Evolutionary conservation across 2,113 vertebrate genomes (phyloP).

Genomic region (rat (Rattus norvegicus)): DNA sequence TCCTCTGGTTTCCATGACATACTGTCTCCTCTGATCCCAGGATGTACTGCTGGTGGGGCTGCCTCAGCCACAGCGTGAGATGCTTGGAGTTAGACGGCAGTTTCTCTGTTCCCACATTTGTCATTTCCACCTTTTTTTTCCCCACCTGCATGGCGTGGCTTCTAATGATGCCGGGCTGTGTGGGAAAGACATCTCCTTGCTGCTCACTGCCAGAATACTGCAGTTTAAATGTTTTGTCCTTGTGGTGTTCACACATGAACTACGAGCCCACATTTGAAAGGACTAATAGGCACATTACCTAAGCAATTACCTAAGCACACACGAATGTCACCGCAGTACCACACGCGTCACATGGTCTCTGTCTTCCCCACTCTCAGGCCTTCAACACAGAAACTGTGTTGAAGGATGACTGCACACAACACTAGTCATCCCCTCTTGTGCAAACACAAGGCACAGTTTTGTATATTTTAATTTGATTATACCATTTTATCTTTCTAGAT

Average conservation of each 20-base stretch:
- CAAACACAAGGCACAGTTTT: not conserved
- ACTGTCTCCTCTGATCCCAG: not conserved
- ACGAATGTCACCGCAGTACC: not conserved
- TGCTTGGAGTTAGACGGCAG: not conserved
- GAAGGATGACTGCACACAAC: no score
- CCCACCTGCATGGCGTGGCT: not conserved
- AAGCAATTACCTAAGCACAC: not conserved
- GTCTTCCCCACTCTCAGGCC: not conserved
- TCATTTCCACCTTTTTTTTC: slow-evolving; percentile 55
- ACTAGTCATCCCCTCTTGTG: not conserved
- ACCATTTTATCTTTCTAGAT: not conserved
- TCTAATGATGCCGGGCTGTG: not conserved
- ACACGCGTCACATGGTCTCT: not conserved
- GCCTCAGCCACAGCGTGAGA: not conserved
- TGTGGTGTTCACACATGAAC: not conserved
- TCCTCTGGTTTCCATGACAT: slow-evolving; percentile 11
- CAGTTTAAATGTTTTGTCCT: not conserved
- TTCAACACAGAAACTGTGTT: not conserved
- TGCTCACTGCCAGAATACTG: not conserved
- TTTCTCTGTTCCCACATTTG: slow-evolving; percentile 2
- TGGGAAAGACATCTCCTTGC: not conserved
- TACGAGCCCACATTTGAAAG: not conserved
- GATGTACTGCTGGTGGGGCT: slow-evolving; percentile 31
- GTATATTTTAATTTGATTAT: not conserved
- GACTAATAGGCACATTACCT: not conserved